Percentiles rank a stretch among this genome's conserved stretches.
Conservation (phyloP, 2,797 vertebrate species). For the Smutsia temminckii region DNA sequence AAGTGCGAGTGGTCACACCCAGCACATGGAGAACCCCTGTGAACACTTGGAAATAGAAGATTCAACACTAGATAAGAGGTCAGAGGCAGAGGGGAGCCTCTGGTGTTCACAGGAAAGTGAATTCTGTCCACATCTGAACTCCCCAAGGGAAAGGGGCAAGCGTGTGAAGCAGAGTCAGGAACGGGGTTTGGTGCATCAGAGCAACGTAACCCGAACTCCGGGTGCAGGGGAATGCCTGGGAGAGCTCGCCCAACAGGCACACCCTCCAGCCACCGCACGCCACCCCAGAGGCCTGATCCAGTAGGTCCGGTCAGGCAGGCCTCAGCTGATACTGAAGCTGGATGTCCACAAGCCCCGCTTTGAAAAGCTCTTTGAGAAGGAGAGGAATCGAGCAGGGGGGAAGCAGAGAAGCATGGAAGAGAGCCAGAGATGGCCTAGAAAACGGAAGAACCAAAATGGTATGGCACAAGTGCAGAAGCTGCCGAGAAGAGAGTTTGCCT, state of each 20-base stretch:
- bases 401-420: neutral
- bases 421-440: neutral
- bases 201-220: neutral
- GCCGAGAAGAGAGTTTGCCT: neutral
- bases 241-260: neutral
- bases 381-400: neutral
- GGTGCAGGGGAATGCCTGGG: neutral
- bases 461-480: neutral
- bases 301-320: no score
- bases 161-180: rapidly evolving
- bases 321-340: neutral
- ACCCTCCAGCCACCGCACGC: rapidly evolving
- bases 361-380: neutral
- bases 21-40: neutral
- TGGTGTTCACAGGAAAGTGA: neutral
- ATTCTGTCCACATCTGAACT: neutral
- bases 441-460: neutral
- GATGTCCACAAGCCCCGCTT: neutral
- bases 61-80: neutral
- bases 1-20: neutral
- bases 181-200: neutral
- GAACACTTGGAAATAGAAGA: neutral
- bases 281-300: neutral
- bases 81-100: neutral
- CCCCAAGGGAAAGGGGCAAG: neutral